These are phyloP conservation scores for Tautogolabrus adspersus DNA, from an alignment of 2,113 vertebrate species.

Conservation along the genomic window DNA sequence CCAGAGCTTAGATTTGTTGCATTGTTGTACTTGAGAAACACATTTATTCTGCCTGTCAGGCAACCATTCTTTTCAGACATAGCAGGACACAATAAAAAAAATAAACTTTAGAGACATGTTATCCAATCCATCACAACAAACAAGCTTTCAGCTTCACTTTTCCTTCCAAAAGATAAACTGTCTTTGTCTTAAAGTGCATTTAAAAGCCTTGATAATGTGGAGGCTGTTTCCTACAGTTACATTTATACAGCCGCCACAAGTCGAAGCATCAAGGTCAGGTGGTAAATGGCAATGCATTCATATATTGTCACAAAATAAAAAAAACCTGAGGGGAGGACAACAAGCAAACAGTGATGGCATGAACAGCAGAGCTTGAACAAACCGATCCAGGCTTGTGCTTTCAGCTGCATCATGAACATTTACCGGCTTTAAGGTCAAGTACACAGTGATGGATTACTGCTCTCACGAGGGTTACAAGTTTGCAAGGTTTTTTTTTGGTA, in stretches of 20 bases:
- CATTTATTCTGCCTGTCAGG: not conserved
- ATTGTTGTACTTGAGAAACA: not conserved
- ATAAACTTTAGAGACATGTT: not conserved
- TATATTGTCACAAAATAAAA: not conserved
- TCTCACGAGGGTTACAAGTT: not conserved
- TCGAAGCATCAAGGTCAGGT: not conserved
- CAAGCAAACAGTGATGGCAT: too few relatives aligned
- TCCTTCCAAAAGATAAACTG: not conserved
- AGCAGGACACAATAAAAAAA: not conserved
- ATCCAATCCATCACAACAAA: conserved; percentile 9
- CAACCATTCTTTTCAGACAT: not conserved
- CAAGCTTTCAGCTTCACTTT: not conserved
- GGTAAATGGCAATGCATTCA: not conserved
- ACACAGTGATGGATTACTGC: not conserved
- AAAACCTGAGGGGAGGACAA: not conserved
- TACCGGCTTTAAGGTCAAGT: not conserved
- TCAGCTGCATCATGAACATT: not conserved
- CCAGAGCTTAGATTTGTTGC: not conserved
- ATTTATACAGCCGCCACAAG: not conserved
- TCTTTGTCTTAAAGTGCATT: not conserved
- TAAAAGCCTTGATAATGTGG: not conserved
- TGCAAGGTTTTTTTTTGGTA: not conserved
- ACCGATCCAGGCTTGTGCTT: not conserved
- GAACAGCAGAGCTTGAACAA: not conserved
- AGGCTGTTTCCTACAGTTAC: not conserved